Evolutionary conservation across 23 tunicate species (phyloP).

Genomic region (Styela plicata): DNA sequence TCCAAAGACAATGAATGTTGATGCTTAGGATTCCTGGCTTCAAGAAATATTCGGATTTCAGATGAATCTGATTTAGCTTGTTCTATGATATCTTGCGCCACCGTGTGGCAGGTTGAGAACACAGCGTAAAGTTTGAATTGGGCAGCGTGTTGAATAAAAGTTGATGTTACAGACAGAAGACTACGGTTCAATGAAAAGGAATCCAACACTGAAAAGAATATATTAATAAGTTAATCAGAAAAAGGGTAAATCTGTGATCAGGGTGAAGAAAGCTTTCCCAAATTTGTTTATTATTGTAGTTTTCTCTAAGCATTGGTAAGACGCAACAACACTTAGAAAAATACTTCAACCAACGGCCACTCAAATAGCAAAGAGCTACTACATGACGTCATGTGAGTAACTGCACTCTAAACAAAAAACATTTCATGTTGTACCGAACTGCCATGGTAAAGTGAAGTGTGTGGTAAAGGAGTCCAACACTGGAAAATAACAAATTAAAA

Average conservation of each 20-base stretch:
- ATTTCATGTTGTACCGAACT: no score
- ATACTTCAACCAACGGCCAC: no score
- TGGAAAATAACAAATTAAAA: no score
- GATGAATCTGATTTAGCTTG: constrained; percentile 10
- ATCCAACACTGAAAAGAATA: neutral
- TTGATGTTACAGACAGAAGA: constrained; percentile 1
- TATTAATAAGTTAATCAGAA: neutral
- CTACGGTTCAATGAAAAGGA: neutral
- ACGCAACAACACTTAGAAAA: no score
- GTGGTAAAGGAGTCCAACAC: no score
- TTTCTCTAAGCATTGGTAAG: no score
- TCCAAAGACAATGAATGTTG: constrained; percentile 27
- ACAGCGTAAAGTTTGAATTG: constrained; percentile 31
- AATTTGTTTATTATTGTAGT: no score
- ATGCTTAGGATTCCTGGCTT: constrained; percentile 25
- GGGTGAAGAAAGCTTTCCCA: no score
- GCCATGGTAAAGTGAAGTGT: no score
- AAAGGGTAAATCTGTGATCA: neutral
- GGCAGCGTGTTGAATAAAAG: constrained; percentile 10
- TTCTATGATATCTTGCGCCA: constrained; percentile 29
- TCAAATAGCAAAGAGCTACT: no score
- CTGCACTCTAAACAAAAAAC: no score
- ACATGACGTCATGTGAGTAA: no score
- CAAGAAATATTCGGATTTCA: constrained; percentile 18
- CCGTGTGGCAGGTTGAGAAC: constrained; percentile 34